Conservation (phyloP, 2,888 invertebrate genomes). For the Acleris emargana region DNA sequence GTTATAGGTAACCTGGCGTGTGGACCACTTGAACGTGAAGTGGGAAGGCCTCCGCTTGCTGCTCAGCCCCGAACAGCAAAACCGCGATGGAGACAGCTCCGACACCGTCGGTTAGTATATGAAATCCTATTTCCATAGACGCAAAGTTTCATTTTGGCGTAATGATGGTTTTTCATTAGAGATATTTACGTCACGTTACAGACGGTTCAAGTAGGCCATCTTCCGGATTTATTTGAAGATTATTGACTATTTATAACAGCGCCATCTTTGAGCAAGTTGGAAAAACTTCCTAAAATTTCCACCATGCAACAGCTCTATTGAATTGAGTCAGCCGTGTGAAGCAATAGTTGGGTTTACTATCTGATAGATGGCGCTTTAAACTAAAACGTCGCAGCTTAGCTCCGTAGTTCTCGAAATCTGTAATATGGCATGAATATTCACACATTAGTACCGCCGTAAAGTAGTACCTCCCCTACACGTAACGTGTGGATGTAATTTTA, state of each 20-base stretch:
- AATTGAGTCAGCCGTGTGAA: neutral
- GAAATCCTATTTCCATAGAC: neutral
- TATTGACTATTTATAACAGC: neutral
- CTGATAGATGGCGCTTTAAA: constrained; percentile 6
- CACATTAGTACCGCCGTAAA: too few species aligned
- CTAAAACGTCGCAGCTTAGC: neutral
- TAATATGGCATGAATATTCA: too few species aligned
- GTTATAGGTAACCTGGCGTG: constrained; percentile 86
- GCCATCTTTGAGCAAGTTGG: constrained; percentile 23
- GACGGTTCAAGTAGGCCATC: neutral
- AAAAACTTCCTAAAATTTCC: neutral
- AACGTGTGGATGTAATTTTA: too few species aligned
- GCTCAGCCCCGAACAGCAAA: constrained; percentile 84
- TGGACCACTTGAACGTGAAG: constrained; percentile 89
- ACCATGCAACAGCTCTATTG: constrained; percentile 2
- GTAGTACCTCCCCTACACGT: too few species aligned
- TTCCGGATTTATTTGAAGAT: neutral
- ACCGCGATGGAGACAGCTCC: constrained; percentile 64
- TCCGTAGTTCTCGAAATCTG: too few species aligned
- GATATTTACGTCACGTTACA: too few species aligned
- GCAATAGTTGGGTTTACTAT: neutral
- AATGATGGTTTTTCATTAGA: neutral
- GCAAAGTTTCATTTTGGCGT: neutral
- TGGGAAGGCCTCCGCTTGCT: constrained; percentile 91
- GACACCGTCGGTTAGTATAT: constrained; percentile 71